These are phyloP conservation scores for Crioceris asparagi DNA, from an alignment of 2,888 invertebrate genomes.

Conservation along the genomic window DNA sequence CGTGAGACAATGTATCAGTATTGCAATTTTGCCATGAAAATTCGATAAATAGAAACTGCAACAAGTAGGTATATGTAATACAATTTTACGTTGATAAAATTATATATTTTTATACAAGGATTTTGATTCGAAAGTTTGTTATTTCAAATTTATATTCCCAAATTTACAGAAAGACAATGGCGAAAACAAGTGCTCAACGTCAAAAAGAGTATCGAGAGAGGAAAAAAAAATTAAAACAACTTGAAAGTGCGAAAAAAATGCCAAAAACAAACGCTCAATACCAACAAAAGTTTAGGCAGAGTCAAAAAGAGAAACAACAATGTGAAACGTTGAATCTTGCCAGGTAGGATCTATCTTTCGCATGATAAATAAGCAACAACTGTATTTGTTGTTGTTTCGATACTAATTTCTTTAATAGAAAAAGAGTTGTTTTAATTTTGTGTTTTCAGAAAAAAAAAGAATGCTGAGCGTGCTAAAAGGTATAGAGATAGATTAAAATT, in stretches of 20 bases:
- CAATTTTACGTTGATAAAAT: not conserved
- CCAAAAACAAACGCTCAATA: conserved; percentile 3
- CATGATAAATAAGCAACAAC: not conserved
- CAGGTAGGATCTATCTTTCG: not conserved
- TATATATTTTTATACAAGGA: not conserved
- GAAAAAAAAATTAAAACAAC: not conserved
- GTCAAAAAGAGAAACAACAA: not conserved
- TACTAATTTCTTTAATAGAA: no score
- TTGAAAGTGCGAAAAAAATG: not conserved
- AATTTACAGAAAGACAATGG: not conserved
- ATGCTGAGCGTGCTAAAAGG: not conserved
- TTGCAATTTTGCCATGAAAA: not conserved
- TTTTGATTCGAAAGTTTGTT: not conserved
- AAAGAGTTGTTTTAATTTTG: no score
- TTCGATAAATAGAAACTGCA: not conserved
- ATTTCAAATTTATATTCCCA: not conserved
- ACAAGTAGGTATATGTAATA: not conserved
- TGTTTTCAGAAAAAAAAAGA: not conserved
- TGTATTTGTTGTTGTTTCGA: not conserved
- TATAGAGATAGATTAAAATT: conserved; percentile 1
- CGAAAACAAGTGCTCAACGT: not conserved
- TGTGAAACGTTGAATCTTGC: not conserved
- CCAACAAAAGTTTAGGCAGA: conserved; percentile 1
- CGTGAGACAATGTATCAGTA: not conserved
- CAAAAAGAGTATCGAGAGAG: not conserved